Evolutionary conservation across 2,888 invertebrate genomes (phyloP).

Genomic region (Euzophera pinguis): DNA sequence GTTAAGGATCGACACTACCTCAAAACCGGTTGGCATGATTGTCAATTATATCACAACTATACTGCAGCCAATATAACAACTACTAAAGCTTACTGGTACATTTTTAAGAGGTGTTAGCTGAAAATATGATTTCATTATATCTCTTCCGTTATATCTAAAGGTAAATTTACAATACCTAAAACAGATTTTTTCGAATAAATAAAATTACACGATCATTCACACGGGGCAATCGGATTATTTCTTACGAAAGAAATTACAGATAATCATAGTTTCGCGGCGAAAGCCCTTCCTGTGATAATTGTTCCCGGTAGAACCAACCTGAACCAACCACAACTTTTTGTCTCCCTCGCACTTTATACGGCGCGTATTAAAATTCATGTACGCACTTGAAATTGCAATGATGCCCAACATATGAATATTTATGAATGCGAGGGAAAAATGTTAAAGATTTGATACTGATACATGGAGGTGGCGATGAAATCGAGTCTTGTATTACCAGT

Average conservation of each 20-base stretch:
- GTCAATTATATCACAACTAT: too few species aligned
- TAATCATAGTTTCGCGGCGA: not conserved
- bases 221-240: not conserved
- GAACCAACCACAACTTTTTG: conserved; percentile 36
- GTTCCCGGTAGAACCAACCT: conserved; percentile 27
- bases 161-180: too few species aligned
- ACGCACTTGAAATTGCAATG: conserved; percentile 39
- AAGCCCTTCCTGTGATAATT: conserved; percentile 33
- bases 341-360: conserved; percentile 37
- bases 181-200: too few species aligned
- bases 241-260: not conserved
- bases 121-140: too few species aligned
- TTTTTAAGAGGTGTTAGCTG: too few species aligned
- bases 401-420: conserved; percentile 56
- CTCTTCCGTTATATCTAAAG: too few species aligned
- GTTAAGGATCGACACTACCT: not conserved
- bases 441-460: conserved; percentile 52
- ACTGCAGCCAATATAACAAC: too few species aligned
- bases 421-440: conserved; percentile 44
- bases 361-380: conserved; percentile 55
- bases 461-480: conserved; percentile 35
- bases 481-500: conserved; percentile 26
- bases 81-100: too few species aligned
- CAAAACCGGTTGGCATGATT: too few species aligned
- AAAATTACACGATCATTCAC: not conserved